Base-by-base conservation (phyloP, 2,797 vertebrate genomes). In the Pipistrellus kuhlii region DNA sequence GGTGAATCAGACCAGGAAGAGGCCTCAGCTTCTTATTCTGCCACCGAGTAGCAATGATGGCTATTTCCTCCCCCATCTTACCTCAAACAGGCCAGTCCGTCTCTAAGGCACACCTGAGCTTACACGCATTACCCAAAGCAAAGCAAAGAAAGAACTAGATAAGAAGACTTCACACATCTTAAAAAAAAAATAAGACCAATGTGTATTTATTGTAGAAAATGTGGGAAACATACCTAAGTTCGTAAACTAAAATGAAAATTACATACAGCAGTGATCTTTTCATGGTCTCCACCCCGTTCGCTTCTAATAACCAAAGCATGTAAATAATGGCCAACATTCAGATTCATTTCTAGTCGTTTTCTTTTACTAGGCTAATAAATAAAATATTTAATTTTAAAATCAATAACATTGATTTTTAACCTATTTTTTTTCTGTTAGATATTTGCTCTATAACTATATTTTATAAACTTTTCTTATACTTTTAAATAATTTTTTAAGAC, bases 1-100 rank as follows among this genome's bases (percentile, higher is more conserved):
- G 48, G 30, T 0, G n/a, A 53, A 1, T 0, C 0, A 3, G 4
- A 1, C 38, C 66, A 8, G 27, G 38, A 32, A 27, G 57, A 21
- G 35, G 38, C 13, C 27, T 5, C 0, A 1, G 80, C 0, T 64
- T 8, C 46, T 18, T 1, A 15, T 41, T 11, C 44, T 8, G 18
- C 44, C 53, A 2, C 2, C 13, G 15, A 15, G 14, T 10, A 35
- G 32, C 69, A 2, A 25, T 11, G 2, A 6, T 3, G 38, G 41
- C 68, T 32, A 5, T 13, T 6, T 41, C 51, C 8, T 17, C 0
- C 10, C 32, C 27, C 18, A 0, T n/a, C 76, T 21, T 20, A 3
- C 38, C 55, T 35, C 23, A 8, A 0, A n/a, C 15, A 10, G 14
- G 23, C 62, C 17, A 1, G n/a, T 21, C 64, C 3, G 3, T 12